Evolutionary conservation across 2,888 invertebrate genomes (phyloP), one percentile per base, ranked within the genome.

Genomic region (Eudemis profundana): DNA sequence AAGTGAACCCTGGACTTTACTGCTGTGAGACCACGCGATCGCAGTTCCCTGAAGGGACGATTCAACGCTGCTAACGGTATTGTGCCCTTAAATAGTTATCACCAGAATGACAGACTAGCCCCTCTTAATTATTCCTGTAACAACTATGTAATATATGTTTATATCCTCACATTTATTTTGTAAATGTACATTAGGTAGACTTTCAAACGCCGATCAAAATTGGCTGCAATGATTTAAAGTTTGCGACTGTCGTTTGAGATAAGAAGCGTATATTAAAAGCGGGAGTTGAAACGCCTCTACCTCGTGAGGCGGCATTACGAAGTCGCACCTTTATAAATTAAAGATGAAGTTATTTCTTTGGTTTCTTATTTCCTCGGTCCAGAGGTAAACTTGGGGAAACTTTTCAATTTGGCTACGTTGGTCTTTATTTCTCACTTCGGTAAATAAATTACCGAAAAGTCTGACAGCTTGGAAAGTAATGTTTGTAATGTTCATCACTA

Each of bases 281-380:
- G 29, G 40, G 8, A 54, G 21, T 38, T 23, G 14, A 40, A 47
- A 46, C n/a, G 27, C 3, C 12, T 33, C 54, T 42, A 40, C 21
- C 21, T 19, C 14, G 54, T 8, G 27, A 60, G 49, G 38, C 27
- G 38, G 27, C 33, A 27, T 62, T 47, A 40, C 27, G 47, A 23
- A 23, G 40, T 33, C 49, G 40, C 56, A 49, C 40, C 40, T 56
- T 56, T 33, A 56, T 63, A 63, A 56, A 56, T 63, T 40, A 63
- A 63, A 54, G 19, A 63, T 49, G 49, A 63, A 56, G 29, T 63
- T 56, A 56, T 63, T 49, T 63, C 29, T 21, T 56, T 19, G 49
- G 49, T 54, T 62, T 49, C 29, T 15, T 47, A 8, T 63, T 56
- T 47, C 54, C 21, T 47, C 62, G 21, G 47, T 38, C 12, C 54